Evolutionary conservation across 1,140 invertebrate genomes (phyloP).

Genomic region (Brachionus paranguensis): DNA sequence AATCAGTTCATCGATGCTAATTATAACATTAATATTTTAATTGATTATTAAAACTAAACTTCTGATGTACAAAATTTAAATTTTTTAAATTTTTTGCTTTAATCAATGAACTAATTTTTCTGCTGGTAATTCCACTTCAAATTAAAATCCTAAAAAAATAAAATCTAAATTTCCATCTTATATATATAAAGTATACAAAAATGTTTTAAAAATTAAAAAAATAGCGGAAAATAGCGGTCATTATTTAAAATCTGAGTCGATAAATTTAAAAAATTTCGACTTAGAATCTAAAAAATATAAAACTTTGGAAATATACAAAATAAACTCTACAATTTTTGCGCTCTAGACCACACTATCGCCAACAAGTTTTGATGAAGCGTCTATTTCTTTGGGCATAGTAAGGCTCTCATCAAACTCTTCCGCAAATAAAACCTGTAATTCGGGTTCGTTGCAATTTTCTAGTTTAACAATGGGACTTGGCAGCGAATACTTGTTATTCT

Average conservation of each 20-base stretch:
- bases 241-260: background rate
- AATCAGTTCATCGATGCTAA: too few species aligned
- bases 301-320: background rate
- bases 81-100: too few species aligned
- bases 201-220: background rate
- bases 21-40: too few species aligned
- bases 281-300: background rate
- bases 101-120: background rate
- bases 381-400: background rate
- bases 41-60: too few species aligned
- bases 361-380: background rate
- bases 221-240: background rate
- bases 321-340: background rate
- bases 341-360: background rate
- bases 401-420: background rate
- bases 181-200: background rate
- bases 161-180: background rate
- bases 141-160: background rate
- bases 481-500: background rate
- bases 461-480: background rate
- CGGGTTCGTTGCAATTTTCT: background rate
- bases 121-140: background rate
- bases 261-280: background rate
- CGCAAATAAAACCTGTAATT: background rate
- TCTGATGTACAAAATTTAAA: background rate